Conservation (phyloP, 2,113 vertebrate species). For the Centropus unirufus region DNA sequence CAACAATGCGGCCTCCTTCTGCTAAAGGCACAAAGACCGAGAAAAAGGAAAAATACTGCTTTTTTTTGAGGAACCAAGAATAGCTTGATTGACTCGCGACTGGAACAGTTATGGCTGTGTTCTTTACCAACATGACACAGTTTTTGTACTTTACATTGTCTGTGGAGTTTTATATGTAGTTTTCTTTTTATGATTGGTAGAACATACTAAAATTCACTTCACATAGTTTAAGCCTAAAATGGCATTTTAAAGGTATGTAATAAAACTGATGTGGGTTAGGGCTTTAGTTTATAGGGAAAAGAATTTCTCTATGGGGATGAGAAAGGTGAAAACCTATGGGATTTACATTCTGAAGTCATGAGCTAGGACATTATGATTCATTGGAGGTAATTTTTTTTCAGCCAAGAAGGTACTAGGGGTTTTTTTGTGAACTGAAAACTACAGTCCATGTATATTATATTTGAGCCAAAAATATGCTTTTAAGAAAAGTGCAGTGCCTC, state of each 20-base stretch:
- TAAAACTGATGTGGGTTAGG: slow-evolving; percentile 32
- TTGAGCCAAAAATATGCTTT: not conserved
- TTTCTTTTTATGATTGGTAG: not conserved
- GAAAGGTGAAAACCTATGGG: not conserved
- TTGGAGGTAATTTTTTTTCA: slow-evolving; percentile 21
- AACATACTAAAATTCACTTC: not conserved
- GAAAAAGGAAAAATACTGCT: not conserved
- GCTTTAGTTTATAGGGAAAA: slow-evolving; percentile 26
- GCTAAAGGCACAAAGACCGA: not conserved
- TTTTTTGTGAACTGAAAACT: slow-evolving; percentile 40
- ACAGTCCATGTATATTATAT: not conserved
- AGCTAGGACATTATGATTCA: slow-evolving; percentile 21
- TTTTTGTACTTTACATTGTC: not conserved
- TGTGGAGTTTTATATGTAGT: not conserved
- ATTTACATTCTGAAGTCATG: slow-evolving; percentile 36
- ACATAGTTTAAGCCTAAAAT: slow-evolving; percentile 19
- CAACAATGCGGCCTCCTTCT: fast-evolving
- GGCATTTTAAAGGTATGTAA: not conserved
- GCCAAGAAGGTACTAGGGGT: not conserved
- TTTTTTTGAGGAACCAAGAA: not conserved
- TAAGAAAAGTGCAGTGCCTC: not conserved
- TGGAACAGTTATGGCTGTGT: not conserved
- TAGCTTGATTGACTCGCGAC: fast-evolving
- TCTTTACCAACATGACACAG: not conserved
- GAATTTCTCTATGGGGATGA: not conserved